Percentiles rank a stretch among this genome's conserved stretches.
Evolutionary conservation across 1,140 invertebrate genomes (phyloP).

Genomic region (Drosophila sp.): DNA sequence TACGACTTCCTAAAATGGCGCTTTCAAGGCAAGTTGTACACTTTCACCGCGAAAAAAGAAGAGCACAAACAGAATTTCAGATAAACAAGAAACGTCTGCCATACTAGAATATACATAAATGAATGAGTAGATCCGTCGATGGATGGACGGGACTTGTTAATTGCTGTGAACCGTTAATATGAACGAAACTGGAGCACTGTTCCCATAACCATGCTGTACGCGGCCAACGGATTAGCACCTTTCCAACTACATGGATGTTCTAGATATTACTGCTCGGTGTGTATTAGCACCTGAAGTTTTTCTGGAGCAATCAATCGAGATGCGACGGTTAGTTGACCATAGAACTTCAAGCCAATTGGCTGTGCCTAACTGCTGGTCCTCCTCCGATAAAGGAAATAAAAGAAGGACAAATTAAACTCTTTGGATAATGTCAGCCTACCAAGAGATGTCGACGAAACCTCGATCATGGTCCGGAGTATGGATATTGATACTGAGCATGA

Average conservation of each 20-base stretch:
- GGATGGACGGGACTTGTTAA: conserved; percentile 51
- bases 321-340: conserved; percentile 54
- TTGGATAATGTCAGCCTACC: conserved; percentile 49
- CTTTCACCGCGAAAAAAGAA: conserved; percentile 70
- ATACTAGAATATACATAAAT: conserved; percentile 58
- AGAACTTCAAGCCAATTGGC: conserved; percentile 51
- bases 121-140: conserved; percentile 43
- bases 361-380: conserved; percentile 20
- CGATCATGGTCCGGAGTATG: conserved; percentile 45
- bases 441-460: conserved; percentile 55
- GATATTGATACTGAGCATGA: conserved; percentile 44
- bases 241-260: conserved; percentile 61
- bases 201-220: conserved; percentile 62
- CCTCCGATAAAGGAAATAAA: conserved; percentile 29
- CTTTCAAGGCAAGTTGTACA: conserved; percentile 48
- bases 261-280: conserved; percentile 59
- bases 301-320: conserved; percentile 41
- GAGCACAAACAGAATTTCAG: conserved; percentile 43
- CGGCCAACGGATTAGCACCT: conserved; percentile 69
- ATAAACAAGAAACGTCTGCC: conserved; percentile 43
- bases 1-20: conserved; percentile 35
- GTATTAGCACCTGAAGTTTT: conserved; percentile 68
- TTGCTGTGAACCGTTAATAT: conserved; percentile 78
- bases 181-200: conserved; percentile 72
- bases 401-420: not conserved